Conservation (phyloP, 2,888 invertebrate species). For the Drosophila testacea region DNA sequence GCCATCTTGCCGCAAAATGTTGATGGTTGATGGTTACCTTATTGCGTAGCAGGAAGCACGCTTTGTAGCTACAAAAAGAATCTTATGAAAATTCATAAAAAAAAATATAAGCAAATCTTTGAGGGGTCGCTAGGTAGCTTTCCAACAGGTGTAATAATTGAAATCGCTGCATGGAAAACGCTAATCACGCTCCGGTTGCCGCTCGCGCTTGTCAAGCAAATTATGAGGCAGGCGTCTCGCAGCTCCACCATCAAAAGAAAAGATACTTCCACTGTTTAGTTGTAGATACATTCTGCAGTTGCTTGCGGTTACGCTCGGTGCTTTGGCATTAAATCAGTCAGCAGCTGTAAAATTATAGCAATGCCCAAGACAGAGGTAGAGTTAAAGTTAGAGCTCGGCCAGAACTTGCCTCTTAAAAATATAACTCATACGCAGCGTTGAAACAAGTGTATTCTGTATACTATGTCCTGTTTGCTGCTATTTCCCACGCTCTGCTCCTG, state of each 20-base stretch:
- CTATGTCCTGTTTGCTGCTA: slow-evolving; percentile 15
- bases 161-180: slow-evolving; percentile 80
- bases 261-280: slow-evolving; percentile 8
- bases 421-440: slow-evolving; percentile 55
- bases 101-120: slow-evolving; percentile 32
- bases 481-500: slow-evolving; percentile 66
- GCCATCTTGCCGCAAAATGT: slow-evolving; percentile 44
- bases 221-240: slow-evolving; percentile 52
- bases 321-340: slow-evolving; percentile 67
- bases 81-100: slow-evolving; percentile 57
- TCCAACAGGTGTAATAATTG: slow-evolving; percentile 84
- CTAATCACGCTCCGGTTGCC: slow-evolving; percentile 63
- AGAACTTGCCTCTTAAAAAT: slow-evolving; percentile 3
- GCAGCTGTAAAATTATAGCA: slow-evolving; percentile 74
- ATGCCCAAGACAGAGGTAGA: neutral
- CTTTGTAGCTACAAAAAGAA: slow-evolving; percentile 65
- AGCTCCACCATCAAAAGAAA: neutral
- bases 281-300: slow-evolving; percentile 43
- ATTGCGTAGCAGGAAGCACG: slow-evolving; percentile 76
- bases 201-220: slow-evolving; percentile 61
- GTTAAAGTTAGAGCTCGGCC: neutral
- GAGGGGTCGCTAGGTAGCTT: slow-evolving; percentile 42
- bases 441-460: neutral
- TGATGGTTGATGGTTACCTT: slow-evolving; percentile 14
- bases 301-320: slow-evolving; percentile 65